phyloP scores from a whole-genome alignment of 2,113 vertebrate species.

The Gymnorhina tibicen region DNA sequence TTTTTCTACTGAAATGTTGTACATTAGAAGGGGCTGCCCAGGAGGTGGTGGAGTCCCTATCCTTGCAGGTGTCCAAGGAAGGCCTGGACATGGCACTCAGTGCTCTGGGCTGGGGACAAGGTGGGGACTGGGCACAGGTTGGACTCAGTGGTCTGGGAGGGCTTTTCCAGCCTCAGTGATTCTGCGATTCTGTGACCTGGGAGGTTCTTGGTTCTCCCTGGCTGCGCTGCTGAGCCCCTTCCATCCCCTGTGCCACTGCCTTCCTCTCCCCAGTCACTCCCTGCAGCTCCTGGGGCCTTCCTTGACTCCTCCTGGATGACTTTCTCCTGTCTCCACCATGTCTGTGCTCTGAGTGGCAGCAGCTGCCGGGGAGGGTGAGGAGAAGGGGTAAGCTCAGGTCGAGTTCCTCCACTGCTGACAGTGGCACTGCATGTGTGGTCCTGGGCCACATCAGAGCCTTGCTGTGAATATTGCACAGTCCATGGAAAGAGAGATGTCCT shows the following conservation, averaged over 20 bases:
- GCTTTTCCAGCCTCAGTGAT: fast-evolving
- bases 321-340: background rate
- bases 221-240: background rate
- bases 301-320: background rate
- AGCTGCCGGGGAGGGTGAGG: background rate
- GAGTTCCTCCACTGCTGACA: background rate
- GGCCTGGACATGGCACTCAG: fast-evolving
- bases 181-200: background rate
- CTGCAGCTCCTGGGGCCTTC: background rate
- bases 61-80: background rate
- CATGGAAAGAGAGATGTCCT: background rate
- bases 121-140: background rate
- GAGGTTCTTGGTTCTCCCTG: background rate
- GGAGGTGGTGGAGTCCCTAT: background rate
- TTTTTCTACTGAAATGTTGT: background rate
- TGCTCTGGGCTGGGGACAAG: background rate
- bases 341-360: background rate
- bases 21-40: background rate
- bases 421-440: background rate
- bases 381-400: background rate
- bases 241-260: background rate
- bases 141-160: fast-evolving
- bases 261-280: background rate
- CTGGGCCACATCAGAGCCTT: background rate
- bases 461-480: background rate